Base-by-base conservation (phyloP, 2,113 vertebrate species). In the Gnathonemus longibarbis region DNA sequence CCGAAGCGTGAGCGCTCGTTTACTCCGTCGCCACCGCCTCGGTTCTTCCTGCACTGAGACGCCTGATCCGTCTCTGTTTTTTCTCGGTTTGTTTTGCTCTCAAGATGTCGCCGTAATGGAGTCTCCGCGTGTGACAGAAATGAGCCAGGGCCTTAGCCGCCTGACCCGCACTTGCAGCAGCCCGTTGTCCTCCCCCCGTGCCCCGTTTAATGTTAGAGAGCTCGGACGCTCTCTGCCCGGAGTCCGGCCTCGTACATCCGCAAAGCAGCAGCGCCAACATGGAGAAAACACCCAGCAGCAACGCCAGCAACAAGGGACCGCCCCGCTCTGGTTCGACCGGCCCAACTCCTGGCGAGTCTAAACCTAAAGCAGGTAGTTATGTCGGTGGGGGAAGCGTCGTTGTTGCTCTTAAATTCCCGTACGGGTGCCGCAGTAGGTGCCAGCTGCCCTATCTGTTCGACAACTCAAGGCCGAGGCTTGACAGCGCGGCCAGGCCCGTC, bases 61-160 rank as follows among this genome's bases (percentile, higher is more conserved):
- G 95, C 95, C 93, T 90, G 92, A 88, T 95, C 91, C 94, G 94
- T 94, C 95, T 95, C 95, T 94, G 39, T 92, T 95, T 96, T 94
- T 94, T 92, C 93, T 95, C 66, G 39, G 90, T 91, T 94, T 94
- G 95, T 94, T 94, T 94, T 92, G 66, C 66, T 93, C 89, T 94
- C 90, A 97, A 97, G 95, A 99, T 99, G 98, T 98, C 97, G 97
- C 98, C 98, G 98, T 99, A 95, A 99, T 97, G 97, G 97, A 96
- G 96, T 96, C 92, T 93, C 96, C 96, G 97, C 94, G 96, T 97
- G 92, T 92, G 96, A 96, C 94, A 96, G 97, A 97, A 97, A 98
- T 98, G 97, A 97, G 96, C 95, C 96, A 95, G 97, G 98, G 97
- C 97, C 94, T 94, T 95, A 91, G 95, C 91, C 91, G 95, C 96